These are phyloP conservation scores for Diglossa cyanea DNA, from an alignment of 2,797 vertebrate species.

Conservation along the genomic window DNA sequence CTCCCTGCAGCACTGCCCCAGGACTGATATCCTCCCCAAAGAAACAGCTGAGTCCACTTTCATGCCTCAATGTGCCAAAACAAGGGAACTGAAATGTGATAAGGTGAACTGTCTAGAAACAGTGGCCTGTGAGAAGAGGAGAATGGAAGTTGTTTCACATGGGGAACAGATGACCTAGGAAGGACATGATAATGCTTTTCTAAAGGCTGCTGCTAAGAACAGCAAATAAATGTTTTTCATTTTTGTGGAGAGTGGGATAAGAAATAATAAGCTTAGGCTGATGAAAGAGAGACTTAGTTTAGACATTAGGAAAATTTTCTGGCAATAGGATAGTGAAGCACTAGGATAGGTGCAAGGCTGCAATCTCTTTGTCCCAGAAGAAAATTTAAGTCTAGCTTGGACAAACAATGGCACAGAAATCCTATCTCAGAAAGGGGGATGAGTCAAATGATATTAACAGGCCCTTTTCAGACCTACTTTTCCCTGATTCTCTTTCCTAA, in stretches of 20 bases:
- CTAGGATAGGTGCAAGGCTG: neutral
- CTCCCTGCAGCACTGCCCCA: accelerated
- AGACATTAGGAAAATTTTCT: neutral
- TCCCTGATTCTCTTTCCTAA: neutral
- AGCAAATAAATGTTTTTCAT: neutral
- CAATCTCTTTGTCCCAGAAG: neutral
- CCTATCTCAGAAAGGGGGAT: neutral
- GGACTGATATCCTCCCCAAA: neutral
- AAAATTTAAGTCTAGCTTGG: neutral
- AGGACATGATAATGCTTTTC: neutral
- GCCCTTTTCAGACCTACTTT: neutral
- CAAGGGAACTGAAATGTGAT: neutral
- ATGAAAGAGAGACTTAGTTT: neutral
- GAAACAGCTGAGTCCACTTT: neutral
- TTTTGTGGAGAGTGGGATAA: neutral
- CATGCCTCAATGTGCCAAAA: accelerated
- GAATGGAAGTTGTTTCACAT: neutral
- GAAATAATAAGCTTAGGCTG: neutral
- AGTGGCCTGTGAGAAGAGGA: neutral
- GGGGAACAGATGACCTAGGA: neutral
- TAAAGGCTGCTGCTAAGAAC: neutral
- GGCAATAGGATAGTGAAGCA: neutral
- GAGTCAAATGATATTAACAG: neutral
- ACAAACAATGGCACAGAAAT: neutral
- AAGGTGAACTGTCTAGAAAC: neutral